Conservation (phyloP, 2,113 vertebrate species). For the Sorex fumeus region DNA sequence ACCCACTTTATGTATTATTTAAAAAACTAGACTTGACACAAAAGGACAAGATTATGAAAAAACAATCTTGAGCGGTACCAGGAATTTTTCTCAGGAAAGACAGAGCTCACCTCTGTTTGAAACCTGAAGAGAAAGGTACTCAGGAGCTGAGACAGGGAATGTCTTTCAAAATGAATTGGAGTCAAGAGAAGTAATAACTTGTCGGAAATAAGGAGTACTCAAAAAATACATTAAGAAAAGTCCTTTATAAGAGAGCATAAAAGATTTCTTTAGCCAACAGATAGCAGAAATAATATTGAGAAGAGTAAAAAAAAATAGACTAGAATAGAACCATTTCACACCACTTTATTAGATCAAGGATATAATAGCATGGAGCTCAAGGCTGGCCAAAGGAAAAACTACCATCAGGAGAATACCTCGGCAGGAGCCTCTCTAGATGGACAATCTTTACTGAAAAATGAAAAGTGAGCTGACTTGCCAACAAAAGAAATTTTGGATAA, state of each 20-base stretch:
- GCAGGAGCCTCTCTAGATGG: no score
- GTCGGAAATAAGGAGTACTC: conserved; percentile 38
- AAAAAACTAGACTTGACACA: no score
- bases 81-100: neutral
- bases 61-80: neutral
- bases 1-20: no score
- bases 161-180: conserved; percentile 37
- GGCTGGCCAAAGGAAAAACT: conserved; percentile 13
- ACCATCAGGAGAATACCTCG: neutral
- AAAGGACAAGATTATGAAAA: no score
- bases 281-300: conserved; percentile 44
- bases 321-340: neutral
- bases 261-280: conserved; percentile 9
- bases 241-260: conserved; percentile 48
- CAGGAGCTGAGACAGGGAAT: neutral
- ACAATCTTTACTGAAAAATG: neutral
- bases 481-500: neutral
- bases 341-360: neutral
- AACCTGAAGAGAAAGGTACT: neutral
- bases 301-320: neutral
- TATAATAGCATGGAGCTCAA: neutral
- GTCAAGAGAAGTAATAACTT: conserved; percentile 50
- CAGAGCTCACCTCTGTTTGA: conserved; percentile 38
- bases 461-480: conserved; percentile 13
- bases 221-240: conserved; percentile 50